Evolutionary conservation across 2,888 invertebrate genomes (phyloP).

Genomic region (Antheraea yamamai): DNA sequence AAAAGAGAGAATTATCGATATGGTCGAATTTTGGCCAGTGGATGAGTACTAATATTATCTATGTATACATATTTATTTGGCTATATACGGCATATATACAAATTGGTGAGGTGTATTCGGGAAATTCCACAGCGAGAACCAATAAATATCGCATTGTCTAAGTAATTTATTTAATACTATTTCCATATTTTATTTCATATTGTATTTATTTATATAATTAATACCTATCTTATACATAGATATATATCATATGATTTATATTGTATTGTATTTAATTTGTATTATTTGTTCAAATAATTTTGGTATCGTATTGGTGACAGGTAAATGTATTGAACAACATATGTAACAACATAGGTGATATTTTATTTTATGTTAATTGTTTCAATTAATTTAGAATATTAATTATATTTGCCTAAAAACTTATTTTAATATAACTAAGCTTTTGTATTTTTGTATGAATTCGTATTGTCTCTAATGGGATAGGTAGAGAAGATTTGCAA

Average conservation of each 20-base stretch:
- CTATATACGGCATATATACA: background rate
- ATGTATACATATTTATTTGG: background rate
- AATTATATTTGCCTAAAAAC: too few relatives aligned
- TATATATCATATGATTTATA: background rate
- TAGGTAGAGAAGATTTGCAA: background rate
- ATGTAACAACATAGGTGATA: too few relatives aligned
- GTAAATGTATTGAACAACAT: background rate
- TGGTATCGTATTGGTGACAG: background rate
- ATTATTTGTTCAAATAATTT: background rate
- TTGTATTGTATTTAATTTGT: background rate
- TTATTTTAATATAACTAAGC: too few relatives aligned
- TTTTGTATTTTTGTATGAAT: too few relatives aligned
- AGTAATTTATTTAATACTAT: background rate
- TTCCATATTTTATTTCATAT: background rate
- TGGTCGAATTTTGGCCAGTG: too few relatives aligned
- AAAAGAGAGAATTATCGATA: too few relatives aligned
- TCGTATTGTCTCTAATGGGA: background rate
- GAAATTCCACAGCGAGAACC: background rate
- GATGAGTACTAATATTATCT: background rate
- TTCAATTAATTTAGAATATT: too few relatives aligned
- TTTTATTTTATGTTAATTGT: too few relatives aligned
- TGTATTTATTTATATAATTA: too few relatives aligned
- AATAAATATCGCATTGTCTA: background rate
- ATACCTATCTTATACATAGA: too few relatives aligned
- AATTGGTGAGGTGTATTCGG: background rate